phyloP scores from a whole-genome alignment of 2,113 vertebrate genomes.

The Percina caprodes region DNA sequence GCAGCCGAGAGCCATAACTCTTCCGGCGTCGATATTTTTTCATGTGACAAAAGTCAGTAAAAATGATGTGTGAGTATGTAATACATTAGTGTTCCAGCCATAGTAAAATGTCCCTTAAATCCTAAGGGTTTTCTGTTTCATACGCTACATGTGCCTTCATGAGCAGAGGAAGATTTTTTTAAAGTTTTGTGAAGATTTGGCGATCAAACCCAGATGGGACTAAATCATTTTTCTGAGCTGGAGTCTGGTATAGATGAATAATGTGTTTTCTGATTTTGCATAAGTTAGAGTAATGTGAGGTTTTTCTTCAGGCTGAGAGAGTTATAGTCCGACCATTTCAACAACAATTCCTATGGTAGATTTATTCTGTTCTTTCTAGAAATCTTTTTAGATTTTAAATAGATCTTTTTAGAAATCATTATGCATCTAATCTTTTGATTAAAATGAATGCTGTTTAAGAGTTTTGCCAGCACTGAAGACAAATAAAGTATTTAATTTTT shows the following conservation, averaged over 20 bases:
- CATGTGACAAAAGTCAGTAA: conserved; percentile 64
- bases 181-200: conserved; percentile 44
- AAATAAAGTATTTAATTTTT: not conserved
- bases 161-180: conserved; percentile 7
- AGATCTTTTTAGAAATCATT: not conserved
- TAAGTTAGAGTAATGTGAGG: conserved; percentile 44
- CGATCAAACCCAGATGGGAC: conserved; percentile 72
- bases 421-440: not conserved
- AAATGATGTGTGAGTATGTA: conserved; percentile 64
- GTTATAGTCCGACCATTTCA: conserved; percentile 19
- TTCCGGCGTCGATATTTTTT: conserved; percentile 56
- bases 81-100: conserved; percentile 59
- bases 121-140: conserved; percentile 63
- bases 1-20: conserved; percentile 42
- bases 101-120: conserved; percentile 70
- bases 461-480: not conserved
- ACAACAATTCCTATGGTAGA: not conserved
- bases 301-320: conserved; percentile 23
- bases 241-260: conserved; percentile 54
- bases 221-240: conserved; percentile 43
- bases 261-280: conserved; percentile 53
- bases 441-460: not conserved
- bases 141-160: conserved; percentile 36
- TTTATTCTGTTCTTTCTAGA: not conserved
- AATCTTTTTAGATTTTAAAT: too few species aligned